A percentile compares a stretch with the other conserved stretches of the same genome.
phyloP scores from a whole-genome alignment of 2,888 invertebrate species.

The Acanthosepion esculentum region DNA sequence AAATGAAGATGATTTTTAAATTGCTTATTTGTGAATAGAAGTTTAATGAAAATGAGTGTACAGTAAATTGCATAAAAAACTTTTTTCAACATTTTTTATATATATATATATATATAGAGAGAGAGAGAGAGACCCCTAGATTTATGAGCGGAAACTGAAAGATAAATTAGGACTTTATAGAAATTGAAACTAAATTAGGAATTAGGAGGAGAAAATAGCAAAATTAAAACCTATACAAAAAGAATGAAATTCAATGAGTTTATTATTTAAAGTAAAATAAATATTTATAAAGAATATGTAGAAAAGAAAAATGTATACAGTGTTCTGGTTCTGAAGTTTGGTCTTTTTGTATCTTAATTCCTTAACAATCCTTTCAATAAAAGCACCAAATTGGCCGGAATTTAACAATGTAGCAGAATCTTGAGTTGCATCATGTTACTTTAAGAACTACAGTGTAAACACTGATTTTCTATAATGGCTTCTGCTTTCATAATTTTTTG shows the following conservation, averaged over 20 bases:
- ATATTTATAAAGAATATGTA: not conserved
- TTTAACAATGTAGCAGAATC: slow-evolving; percentile 4
- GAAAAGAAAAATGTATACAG: not conserved
- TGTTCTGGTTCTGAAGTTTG: not conserved
- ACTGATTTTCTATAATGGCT: too few relatives aligned
- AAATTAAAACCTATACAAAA: not conserved
- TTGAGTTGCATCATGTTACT: not conserved
- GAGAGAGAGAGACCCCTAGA: not conserved
- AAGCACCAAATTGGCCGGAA: not conserved
- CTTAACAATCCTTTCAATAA: not conserved
- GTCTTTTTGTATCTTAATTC: not conserved
- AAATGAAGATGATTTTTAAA: not conserved
- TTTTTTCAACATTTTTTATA: not conserved
- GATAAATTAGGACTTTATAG: not conserved
- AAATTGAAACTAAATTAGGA: slow-evolving; percentile 10
- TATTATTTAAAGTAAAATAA: not conserved
- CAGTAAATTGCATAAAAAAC: not conserved
- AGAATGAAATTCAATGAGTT: not conserved
- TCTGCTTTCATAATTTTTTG: too few relatives aligned
- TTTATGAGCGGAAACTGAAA: not conserved
- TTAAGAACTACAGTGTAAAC: not conserved
- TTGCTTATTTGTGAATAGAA: slow-evolving; percentile 33
- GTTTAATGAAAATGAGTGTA: not conserved
- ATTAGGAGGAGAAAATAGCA: not conserved
- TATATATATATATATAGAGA: too few relatives aligned